Percentiles rank a stretch among this genome's conserved stretches.
Evolutionary conservation across 2,888 invertebrate species (phyloP).

Genomic region (Agonopterix arenella): DNA sequence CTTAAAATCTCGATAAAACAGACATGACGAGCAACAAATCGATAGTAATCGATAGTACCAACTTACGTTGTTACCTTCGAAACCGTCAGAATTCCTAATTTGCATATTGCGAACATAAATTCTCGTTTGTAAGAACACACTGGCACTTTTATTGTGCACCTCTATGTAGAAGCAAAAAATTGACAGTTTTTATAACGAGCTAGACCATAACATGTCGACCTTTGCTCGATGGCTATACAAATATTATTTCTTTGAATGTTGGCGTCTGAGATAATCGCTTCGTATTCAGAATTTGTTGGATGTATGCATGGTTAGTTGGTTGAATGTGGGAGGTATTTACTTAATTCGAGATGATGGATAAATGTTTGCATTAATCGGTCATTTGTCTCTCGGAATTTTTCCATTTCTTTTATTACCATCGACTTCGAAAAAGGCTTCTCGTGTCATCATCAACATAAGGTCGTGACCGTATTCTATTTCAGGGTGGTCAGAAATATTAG

Average conservation of each 20-base stretch:
- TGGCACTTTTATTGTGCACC: slow-evolving; percentile 71
- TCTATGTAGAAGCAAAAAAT: slow-evolving; percentile 60
- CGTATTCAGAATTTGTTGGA: no score
- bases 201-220: slow-evolving; percentile 37
- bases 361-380: no score
- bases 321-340: no score
- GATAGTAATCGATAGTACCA: not conserved
- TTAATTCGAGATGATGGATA: no score
- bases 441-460: no score
- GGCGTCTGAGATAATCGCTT: slow-evolving; percentile 13
- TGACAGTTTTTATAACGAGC: slow-evolving; percentile 53
- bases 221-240: slow-evolving; percentile 61
- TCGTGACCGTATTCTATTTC: no score
- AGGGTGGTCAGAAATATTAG: no score
- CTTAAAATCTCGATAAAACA: not conserved
- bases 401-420: no score
- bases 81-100: slow-evolving; percentile 57
- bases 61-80: slow-evolving; percentile 15
- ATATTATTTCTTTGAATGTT: slow-evolving; percentile 61
- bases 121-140: slow-evolving; percentile 73
- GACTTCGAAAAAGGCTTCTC: no score
- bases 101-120: slow-evolving; percentile 71
- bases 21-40: not conserved
- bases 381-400: no score
- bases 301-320: no score